phyloP scores from a whole-genome alignment of 2,888 invertebrate species.

The Acanthosepion pharaonis region DNA sequence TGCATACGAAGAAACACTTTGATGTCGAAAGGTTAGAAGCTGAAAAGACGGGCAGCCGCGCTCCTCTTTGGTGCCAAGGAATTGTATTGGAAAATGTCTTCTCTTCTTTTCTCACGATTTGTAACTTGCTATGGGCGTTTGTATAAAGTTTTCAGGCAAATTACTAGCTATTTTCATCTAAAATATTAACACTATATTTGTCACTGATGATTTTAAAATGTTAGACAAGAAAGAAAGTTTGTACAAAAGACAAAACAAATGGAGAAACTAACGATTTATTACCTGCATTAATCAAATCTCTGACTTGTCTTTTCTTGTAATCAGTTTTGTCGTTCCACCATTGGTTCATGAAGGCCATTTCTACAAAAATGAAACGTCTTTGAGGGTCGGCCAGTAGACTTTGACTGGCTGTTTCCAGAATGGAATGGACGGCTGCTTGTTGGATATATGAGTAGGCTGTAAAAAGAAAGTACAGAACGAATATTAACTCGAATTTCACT shows the following conservation, averaged over 20 bases:
- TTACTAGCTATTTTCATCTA: no score
- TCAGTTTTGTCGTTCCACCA: slow-evolving; percentile 86
- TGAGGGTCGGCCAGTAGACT: slow-evolving; percentile 82
- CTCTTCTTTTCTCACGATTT: no score
- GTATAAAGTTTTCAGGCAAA: no score
- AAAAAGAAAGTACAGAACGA: neutral
- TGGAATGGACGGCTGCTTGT: slow-evolving; percentile 86
- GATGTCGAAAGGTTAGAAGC: no score
- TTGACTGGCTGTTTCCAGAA: slow-evolving; percentile 85
- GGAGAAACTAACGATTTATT: slow-evolving; percentile 36
- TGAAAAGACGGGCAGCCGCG: no score
- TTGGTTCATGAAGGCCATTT: slow-evolving; percentile 89
- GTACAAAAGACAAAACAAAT: neutral
- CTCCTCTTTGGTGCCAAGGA: no score
- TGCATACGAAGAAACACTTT: no score
- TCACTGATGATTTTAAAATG: neutral
- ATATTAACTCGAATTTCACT: neutral
- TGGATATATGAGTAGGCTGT: slow-evolving; percentile 75
- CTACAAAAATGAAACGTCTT: slow-evolving; percentile 87
- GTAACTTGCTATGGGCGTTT: no score
- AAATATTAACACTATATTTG: neutral
- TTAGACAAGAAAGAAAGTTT: neutral
- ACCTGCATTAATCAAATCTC: slow-evolving; percentile 79
- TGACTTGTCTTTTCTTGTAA: slow-evolving; percentile 79
- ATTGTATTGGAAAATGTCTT: no score